phyloP scores from a whole-genome alignment of 2,113 vertebrate species.

The Mobula birostris region DNA sequence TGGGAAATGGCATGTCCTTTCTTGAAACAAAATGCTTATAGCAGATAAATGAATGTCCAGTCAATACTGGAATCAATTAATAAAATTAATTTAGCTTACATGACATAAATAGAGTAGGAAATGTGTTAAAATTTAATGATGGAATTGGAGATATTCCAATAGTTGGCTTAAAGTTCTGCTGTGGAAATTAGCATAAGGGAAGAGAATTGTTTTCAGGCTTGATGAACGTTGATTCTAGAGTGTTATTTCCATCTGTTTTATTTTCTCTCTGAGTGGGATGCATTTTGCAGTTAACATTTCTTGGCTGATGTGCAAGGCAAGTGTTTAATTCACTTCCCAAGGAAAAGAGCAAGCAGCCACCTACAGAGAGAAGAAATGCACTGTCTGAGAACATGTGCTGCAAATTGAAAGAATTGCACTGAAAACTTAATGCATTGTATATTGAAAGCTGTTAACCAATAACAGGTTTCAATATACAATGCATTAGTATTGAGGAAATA shows the following conservation, averaged over 20 bases:
- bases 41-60: background rate
- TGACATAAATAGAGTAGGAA: background rate
- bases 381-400: background rate
- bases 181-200: background rate
- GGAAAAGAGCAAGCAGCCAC: background rate
- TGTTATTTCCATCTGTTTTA: background rate
- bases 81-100: background rate
- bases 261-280: background rate
- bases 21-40: background rate
- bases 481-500: too few species aligned
- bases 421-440: background rate
- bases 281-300: background rate
- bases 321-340: background rate
- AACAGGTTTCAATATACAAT: too few species aligned
- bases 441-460: background rate
- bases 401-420: background rate
- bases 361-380: background rate
- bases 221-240: background rate
- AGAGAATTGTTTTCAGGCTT: background rate
- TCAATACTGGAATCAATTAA: background rate
- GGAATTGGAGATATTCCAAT: background rate
- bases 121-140: background rate
- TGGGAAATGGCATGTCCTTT: background rate
- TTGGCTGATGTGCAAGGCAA: background rate
- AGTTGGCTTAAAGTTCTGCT: too few species aligned